phyloP scores from a whole-genome alignment of 2,888 invertebrate genomes.

The Maniola hyperantus region DNA sequence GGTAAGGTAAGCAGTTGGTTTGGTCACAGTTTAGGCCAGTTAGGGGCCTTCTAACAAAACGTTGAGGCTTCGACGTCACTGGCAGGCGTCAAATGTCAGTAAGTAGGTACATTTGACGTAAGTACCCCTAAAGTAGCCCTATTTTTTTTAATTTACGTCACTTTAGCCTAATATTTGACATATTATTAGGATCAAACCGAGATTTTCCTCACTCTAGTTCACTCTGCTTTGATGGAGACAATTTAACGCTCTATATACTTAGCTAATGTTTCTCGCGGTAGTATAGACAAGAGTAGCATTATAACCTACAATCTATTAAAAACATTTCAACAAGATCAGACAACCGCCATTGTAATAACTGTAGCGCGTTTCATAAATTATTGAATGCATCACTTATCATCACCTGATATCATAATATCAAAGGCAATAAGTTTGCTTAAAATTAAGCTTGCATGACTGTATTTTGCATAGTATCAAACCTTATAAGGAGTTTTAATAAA shows the following conservation, averaged over 20 bases:
- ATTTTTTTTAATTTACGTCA: no score
- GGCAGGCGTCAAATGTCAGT: no score
- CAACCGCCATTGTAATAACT: neutral
- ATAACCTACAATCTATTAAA: neutral
- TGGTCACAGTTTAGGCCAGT: no score
- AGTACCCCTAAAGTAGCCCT: no score
- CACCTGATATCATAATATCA: neutral
- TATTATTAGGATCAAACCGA: no score
- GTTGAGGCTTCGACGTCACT: no score
- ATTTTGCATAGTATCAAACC: neutral
- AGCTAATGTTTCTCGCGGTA: neutral
- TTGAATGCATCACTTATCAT: neutral
- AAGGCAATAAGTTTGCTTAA: neutral
- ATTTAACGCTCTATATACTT: conserved; percentile 2
- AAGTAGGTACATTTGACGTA: no score
- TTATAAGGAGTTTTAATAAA: neutral
- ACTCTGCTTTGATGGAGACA: neutral
- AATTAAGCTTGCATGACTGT: neutral
- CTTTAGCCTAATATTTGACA: no score
- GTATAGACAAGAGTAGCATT: neutral
- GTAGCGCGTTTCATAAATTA: neutral
- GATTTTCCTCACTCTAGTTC: no score
- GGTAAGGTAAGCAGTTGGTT: no score
- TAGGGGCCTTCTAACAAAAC: no score
- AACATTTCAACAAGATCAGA: neutral